Base-by-base conservation (phyloP, 2,113 vertebrate species). In the Mionectes macconnelli region DNA sequence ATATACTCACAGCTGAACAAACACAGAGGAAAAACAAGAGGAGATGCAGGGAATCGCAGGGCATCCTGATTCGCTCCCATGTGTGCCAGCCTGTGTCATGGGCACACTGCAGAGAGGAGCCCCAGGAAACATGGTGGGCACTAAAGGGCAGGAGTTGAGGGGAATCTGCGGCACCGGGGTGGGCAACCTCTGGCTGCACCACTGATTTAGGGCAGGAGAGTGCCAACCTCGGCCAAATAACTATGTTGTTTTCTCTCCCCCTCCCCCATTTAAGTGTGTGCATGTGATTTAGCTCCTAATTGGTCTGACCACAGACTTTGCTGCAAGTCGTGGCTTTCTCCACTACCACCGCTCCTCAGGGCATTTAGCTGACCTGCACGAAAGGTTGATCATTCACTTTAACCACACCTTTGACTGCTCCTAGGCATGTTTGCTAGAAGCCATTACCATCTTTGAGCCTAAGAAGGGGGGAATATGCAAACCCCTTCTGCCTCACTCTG, bases 1-100 rank as follows among this genome's bases (percentile, higher is more conserved):
- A 95, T 90, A 96, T 89, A 92, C 55, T 86, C 64, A 47, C 96
- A 97, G 95, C 96, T 97, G 94, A 93, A 89, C 64, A 97, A 97
- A 95, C 92, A 97, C 6, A 1, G 44, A 78, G 27, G 56, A 63
- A 86, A 84, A 93, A 75, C 55, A 75, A 81, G 17, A 13, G 39
- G 64, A 62, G 64, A 62, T 35, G 24, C 33, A 84, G 56, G 45
- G 72, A 55, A 44, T 42, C 0, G 0, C 72, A 42, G 68, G 22
- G 33, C 78, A 75, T 56, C 69, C 52, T 15, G 27, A 33, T 44
- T 72, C 2, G 0, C 47, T 74, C 12, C 50, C 3, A 0, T 1
- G 5, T 17, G 39, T 68, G 59, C 16, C 86, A 74, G 59, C 39
- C 52, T 13, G 7, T 60, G 62, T 6, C 24, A 37, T 1, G 4